phyloP scores from a whole-genome alignment of 1,140 invertebrate species.

The Phymastichus coffea region DNA sequence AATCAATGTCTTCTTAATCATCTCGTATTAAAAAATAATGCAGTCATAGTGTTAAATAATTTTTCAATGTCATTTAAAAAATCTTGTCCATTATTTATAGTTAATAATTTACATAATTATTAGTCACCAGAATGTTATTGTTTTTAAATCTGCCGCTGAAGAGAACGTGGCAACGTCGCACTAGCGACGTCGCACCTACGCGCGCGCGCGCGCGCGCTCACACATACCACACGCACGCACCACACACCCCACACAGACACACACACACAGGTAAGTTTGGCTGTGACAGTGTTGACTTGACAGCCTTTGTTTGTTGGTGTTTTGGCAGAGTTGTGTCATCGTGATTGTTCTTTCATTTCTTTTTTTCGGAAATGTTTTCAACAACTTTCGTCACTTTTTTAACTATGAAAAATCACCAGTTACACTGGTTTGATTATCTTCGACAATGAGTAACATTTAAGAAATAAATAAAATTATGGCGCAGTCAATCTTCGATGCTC shows the following conservation, averaged over 20 bases:
- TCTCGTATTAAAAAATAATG: too few species aligned
- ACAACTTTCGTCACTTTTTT: not conserved
- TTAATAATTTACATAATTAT: too few species aligned
- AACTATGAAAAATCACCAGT: not conserved
- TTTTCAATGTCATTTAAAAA: too few species aligned
- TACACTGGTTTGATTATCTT: not conserved
- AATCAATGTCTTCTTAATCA: too few species aligned
- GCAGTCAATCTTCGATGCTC: slow-evolving; percentile 50
- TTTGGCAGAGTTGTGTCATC: slow-evolving; percentile 19
- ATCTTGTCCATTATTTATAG: too few species aligned
- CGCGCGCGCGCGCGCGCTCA: too few species aligned
- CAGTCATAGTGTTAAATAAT: too few species aligned
- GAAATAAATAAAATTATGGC: slow-evolving; percentile 41
- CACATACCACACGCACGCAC: too few species aligned
- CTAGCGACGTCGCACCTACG: too few species aligned
- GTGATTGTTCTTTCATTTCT: not conserved
- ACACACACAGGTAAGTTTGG: too few species aligned
- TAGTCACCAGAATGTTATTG: not conserved
- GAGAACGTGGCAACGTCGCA: slow-evolving; percentile 4
- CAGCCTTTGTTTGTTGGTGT: slow-evolving; percentile 18
- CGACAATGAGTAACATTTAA: slow-evolving; percentile 29
- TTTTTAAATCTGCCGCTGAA: slow-evolving; percentile 1
- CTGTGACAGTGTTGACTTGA: too few species aligned
- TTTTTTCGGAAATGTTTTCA: slow-evolving; percentile 9
- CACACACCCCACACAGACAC: too few species aligned